A percentile compares a stretch with the other conserved stretches of the same genome.
Evolutionary conservation across 2,797 vertebrate genomes (phyloP).

Genomic region (Gila robusta): DNA sequence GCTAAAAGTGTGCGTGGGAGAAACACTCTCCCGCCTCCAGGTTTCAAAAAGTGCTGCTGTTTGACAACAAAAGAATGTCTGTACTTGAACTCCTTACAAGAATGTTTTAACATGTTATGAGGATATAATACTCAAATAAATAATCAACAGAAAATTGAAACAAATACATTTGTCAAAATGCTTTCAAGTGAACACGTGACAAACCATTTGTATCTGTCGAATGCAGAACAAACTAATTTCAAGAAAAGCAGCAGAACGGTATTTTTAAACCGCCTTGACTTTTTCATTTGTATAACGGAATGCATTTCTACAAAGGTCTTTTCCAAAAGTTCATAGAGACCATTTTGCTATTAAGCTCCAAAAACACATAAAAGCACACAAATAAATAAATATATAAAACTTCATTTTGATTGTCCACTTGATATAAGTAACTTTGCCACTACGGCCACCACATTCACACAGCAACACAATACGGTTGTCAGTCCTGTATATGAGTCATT

Average conservation of each 20-base stretch:
- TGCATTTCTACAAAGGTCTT: background rate
- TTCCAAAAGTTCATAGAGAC: background rate
- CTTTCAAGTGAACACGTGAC: background rate
- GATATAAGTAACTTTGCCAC: background rate
- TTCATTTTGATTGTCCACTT: background rate
- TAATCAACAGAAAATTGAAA: background rate
- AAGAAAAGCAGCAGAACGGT: background rate
- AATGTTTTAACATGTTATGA: slow-evolving; percentile 2
- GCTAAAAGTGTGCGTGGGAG: slow-evolving; percentile 17
- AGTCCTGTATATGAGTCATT: background rate
- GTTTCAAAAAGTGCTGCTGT: slow-evolving; percentile 31
- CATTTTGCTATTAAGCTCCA: background rate
- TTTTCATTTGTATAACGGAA: background rate
- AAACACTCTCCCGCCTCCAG: slow-evolving; percentile 8
- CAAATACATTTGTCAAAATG: slow-evolving; percentile 6
- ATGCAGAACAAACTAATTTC: background rate
- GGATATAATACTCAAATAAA: background rate
- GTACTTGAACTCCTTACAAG: background rate
- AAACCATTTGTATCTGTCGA: slow-evolving; percentile 12
- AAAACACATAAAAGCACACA: background rate
- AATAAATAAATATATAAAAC: too few relatives aligned
- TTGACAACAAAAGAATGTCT: slow-evolving; percentile 19
- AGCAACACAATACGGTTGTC: background rate
- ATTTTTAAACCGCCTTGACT: background rate
- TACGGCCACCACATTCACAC: background rate